Percentiles rank a stretch among this genome's conserved stretches.
Evolutionary conservation across 2,113 vertebrate species (phyloP).

Genomic region (Mugil cephalus): DNA sequence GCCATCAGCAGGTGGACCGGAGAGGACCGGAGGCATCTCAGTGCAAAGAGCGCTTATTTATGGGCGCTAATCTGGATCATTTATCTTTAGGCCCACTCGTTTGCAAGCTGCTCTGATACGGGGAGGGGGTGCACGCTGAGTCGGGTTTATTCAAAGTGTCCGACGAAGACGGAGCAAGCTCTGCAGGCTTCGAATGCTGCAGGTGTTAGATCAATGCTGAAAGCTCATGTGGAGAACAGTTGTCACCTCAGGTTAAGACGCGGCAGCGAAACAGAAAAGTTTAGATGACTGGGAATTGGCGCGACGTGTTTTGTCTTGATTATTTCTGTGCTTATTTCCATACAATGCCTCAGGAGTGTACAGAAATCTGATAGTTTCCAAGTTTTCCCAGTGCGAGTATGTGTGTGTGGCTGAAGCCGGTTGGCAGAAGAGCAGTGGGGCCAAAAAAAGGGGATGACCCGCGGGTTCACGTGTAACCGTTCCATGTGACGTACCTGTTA

Average conservation of each 20-base stretch:
- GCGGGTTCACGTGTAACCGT: constrained; percentile 42
- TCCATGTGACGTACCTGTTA: constrained; percentile 73
- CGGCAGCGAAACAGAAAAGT: constrained; percentile 18
- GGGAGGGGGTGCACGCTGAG: constrained; percentile 18
- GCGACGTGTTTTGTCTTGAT: neutral
- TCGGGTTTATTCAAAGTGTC: constrained; percentile 26
- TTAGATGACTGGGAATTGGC: constrained; percentile 10
- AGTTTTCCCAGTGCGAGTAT: neutral
- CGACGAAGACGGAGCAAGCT: constrained; percentile 16
- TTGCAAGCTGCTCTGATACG: constrained; percentile 47
- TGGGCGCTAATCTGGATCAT: constrained; percentile 57
- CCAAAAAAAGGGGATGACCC: constrained; percentile 5
- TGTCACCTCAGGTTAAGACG: constrained; percentile 58
- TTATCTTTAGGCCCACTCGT: constrained; percentile 59
- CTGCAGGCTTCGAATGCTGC: constrained; percentile 21
- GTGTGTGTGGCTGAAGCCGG: neutral
- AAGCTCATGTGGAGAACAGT: constrained; percentile 50
- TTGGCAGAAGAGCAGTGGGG: neutral
- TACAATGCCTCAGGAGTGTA: constrained; percentile 10
- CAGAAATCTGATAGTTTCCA: neutral
- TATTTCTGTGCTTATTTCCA: neutral
- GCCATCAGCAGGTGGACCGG: constrained; percentile 19
- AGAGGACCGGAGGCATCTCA: constrained; percentile 32
- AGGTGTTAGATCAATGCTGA: constrained; percentile 38
- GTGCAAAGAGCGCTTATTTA: constrained; percentile 71